Percentiles rank a stretch among this genome's conserved stretches.
phyloP scores from a whole-genome alignment of 2,888 invertebrate species.

The Conchocele bisecta region DNA sequence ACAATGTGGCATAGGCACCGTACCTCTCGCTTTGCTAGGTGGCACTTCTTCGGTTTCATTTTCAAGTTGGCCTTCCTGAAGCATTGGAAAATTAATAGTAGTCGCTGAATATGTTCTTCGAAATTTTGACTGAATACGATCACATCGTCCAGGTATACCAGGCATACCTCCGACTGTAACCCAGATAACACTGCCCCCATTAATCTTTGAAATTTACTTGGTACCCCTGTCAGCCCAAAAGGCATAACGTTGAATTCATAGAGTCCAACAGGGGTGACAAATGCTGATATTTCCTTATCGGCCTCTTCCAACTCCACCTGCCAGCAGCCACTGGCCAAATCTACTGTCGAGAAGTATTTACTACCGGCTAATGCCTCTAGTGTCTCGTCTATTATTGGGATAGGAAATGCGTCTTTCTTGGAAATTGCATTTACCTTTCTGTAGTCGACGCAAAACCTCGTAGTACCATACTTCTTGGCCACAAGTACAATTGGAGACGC shows the following conservation, averaged over 20 bases:
- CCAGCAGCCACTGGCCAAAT: too few relatives aligned
- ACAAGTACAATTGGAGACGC: too few relatives aligned
- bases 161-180: constrained; percentile 27
- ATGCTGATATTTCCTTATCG: constrained; percentile 37
- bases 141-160: constrained; percentile 29
- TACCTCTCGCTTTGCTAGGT: constrained; percentile 21
- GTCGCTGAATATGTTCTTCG: constrained; percentile 7
- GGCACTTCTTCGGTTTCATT: constrained; percentile 33
- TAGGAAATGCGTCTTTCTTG: too few relatives aligned
- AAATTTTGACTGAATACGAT: constrained; percentile 6
- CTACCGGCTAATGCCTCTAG: too few relatives aligned
- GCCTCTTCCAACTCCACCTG: too few relatives aligned
- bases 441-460: too few relatives aligned
- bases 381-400: too few relatives aligned
- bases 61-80: constrained; percentile 4
- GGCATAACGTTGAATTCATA: constrained; percentile 23
- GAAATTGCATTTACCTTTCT: too few relatives aligned
- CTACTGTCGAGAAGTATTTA: too few relatives aligned
- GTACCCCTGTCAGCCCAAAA: background rate
- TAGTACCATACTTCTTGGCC: too few relatives aligned
- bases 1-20: constrained; percentile 10
- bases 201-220: constrained; percentile 26
- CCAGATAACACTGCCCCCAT: constrained; percentile 23
- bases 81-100: constrained; percentile 9
- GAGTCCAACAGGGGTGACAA: constrained; percentile 30